Evolutionary conservation across 2,888 invertebrate genomes (phyloP).

Genomic region (Parasteatoda lunata): DNA sequence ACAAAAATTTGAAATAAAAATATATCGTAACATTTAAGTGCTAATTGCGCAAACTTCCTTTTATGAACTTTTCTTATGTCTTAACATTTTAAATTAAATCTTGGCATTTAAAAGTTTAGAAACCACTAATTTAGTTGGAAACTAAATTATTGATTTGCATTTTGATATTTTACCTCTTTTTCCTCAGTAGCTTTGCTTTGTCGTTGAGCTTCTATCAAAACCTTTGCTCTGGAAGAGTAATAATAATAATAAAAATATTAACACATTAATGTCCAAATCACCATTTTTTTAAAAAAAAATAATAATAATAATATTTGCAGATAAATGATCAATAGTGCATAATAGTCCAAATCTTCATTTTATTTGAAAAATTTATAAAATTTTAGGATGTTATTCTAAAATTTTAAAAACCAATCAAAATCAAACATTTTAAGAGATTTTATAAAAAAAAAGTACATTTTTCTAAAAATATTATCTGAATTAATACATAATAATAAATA

Average conservation of each 20-base stretch:
- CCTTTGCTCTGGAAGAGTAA: slow-evolving; percentile 75
- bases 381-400: background rate
- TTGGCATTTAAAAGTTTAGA: too few relatives aligned
- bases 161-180: slow-evolving; percentile 78
- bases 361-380: background rate
- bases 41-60: background rate
- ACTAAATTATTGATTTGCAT: too few relatives aligned
- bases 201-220: slow-evolving; percentile 81
- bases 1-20: slow-evolving; percentile 71
- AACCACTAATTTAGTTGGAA: too few relatives aligned
- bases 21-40: background rate
- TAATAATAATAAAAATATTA: background rate
- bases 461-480: too few relatives aligned
- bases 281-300: background rate
- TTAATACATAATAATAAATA: too few relatives aligned
- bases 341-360: background rate
- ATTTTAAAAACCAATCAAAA: background rate
- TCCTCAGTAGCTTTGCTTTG: slow-evolving; percentile 81
- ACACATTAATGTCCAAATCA: background rate
- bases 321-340: background rate
- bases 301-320: background rate
- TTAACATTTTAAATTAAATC: too few relatives aligned
- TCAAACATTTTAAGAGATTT: background rate
- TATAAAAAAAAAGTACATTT: background rate
- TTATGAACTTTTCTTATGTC: too few relatives aligned